Base-by-base conservation (phyloP, 2,797 vertebrate genomes). In the Cyprinella venusta region DNA sequence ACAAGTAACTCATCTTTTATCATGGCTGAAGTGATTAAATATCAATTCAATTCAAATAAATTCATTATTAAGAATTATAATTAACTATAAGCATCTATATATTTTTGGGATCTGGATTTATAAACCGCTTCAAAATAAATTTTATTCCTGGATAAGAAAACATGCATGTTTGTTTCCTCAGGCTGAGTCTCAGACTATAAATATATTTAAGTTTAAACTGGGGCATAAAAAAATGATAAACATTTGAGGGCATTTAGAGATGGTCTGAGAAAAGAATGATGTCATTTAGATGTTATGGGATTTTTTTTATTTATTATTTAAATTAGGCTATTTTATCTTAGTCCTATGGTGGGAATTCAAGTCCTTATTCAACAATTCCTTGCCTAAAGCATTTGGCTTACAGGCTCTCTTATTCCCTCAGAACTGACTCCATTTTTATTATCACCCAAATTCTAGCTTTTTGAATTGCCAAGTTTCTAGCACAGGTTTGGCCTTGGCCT, bases 101-200 rank as follows among this genome's bases (percentile, higher is more conserved):
- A 6, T 26, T 30, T 26, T 63, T 63, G 5, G 15, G 59, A 30
- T 63, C 13, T 7, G 13, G 30, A 63, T 63, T 30, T 15, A 30
- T 30, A 63, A 30, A 63, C 24, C 3, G 24, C 59, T 30, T 63
- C 1, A 63, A 61, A 26, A 61, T 26, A 7, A 52, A 78, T 74
- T 7, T 9, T 80, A 45, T 56, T 40, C 56, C 4, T 74, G 59
- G 36, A 82, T 52, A 65, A 72, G 56, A 76, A 13, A 63, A 48
- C 70, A 64, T 63, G 81, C 52, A 15, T 6, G 8, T 68, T 77
- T 82, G 76, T 50, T 67, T 71, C 50, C 45, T 81, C 59, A 77
- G 33, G 70, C 10, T 64, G 63, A 74, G 52, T 80, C 80, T 81
- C 71, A 84, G 15, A 59, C 75, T 84, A 84, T 85, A 80, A 87